These are phyloP conservation scores for Chelonia mydas DNA, from an alignment of 2,797 vertebrate species.

Conservation along the genomic window DNA sequence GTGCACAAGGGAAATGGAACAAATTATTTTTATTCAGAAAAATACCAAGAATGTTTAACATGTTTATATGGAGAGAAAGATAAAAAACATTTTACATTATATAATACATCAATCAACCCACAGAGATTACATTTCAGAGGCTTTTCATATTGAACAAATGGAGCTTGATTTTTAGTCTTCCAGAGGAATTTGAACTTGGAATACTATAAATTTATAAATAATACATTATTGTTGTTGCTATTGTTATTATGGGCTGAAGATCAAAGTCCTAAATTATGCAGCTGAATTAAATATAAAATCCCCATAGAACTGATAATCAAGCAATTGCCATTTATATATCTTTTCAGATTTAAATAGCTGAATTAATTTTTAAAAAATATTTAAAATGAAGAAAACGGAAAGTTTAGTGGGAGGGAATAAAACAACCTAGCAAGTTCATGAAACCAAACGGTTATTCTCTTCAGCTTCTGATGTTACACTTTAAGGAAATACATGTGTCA, in stretches of 20 bases:
- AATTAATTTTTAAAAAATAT: conserved; percentile 69
- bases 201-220: conserved; percentile 69
- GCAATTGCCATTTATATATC: conserved; percentile 65
- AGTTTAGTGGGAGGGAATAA: neutral
- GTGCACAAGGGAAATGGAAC: conserved; percentile 53
- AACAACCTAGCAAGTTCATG: neutral
- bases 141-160: conserved; percentile 67
- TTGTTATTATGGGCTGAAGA: conserved; percentile 46
- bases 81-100: conserved; percentile 36
- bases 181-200: conserved; percentile 64
- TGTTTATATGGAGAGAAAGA: conserved; percentile 59
- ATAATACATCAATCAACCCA: conserved; percentile 62
- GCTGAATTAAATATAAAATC: conserved; percentile 59
- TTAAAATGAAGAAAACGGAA: conserved; percentile 60
- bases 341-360: conserved; percentile 63
- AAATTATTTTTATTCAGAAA: conserved; percentile 57
- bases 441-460: neutral
- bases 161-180: conserved; percentile 64
- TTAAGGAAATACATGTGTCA: neutral
- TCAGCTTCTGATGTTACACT: neutral
- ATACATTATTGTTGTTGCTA: conserved; percentile 62
- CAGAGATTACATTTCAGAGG: conserved; percentile 58
- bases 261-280: conserved; percentile 65
- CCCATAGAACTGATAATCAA: conserved; percentile 69
- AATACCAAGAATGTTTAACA: conserved; percentile 60